Base-by-base conservation (phyloP, 2,797 vertebrate species). In the Trematomus bernacchii region DNA sequence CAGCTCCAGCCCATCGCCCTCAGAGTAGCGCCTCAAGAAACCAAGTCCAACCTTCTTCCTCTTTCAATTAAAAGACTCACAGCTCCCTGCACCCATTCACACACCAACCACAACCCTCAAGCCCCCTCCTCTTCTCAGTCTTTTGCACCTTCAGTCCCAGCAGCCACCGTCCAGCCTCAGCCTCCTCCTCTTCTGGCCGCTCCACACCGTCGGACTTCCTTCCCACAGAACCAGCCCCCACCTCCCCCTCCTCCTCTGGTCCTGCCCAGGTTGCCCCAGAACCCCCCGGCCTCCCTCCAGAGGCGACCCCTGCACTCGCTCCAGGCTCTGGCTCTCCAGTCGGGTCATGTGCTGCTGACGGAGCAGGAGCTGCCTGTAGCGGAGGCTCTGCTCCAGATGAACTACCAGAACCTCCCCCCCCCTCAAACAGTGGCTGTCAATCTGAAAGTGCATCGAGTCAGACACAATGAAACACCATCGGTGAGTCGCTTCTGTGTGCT, bases 391-490 rank as follows among this genome's bases (percentile, higher is more conserved):
- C 95, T 96, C 87, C 97, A 96, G 92, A 92, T 97, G 92, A 96
- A 97, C 3, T 97, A 96, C 92, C 96, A 96, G 90, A 93, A 95
- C 87, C 71, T 84, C 16, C 83, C 87, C 0, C 97, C 97, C 40
- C 97, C 97, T 7, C 97, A 98, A 90, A 98, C 97, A 0, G 96
- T 97, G 64, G 97, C 97, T 18, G 96, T 98, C 10, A 96, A 98
- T 81, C 95, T 99, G 37, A 98, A 98, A 89, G 93, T 99, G 64
- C 96, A 97, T 57, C 92, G 96, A 0, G 85, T 93, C 0, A 92
- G 94, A 85, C 92, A 91, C 3, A 91, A 88, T 66, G 94, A 96
- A 81, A 86, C 92, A 42, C 93, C 94, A 62, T 87, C 93, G 91
- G 97, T 98, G 82, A 93, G 92, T 84, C 18, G 1, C 15, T 3